Base-by-base conservation (phyloP, 1,140 invertebrate species). In the Brachionus rubens region DNA sequence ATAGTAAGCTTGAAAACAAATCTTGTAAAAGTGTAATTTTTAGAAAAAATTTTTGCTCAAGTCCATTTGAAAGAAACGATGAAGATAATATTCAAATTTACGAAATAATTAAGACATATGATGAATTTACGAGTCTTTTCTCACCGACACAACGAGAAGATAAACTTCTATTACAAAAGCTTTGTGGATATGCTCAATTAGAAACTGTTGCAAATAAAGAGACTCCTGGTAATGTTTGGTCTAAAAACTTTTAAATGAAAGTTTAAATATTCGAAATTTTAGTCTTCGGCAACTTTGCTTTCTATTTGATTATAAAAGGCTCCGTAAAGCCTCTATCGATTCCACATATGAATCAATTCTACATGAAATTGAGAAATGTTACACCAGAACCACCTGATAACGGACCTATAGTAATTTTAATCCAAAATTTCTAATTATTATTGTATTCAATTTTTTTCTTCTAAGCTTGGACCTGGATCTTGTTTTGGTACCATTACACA, bases 261-360 rank as follows among this genome's bases (percentile, higher is more conserved):
- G 9, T 41, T 50, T 41, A 2, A 7, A 6, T 21, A 21, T n/a
- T 16, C 6, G 21, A 36, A n/a, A 21, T 16, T 47, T 70, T 50
- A 83, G 82, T 83, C 24, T 83, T 81, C 81, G 83, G 83, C 10
- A 83, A 81, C 59, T 80, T 79, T 28, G 82, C 82, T 5, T 75
- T 84, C 33, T 80, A 83, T 77, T 78, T 84, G 80, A 78, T 84
- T 12, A 70, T 84, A 56, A 80, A 81, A 70, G 83, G 83, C 21
- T 80, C 79, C 56, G 83, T 83, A 9, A 33, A 40, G 26, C 79
- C 82, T 21, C 36, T 80, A 26, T 62, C 41, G 0, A 40, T 33
- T 12, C 47, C 56, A 5, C 33, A 76, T 47, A 41, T 76, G 33
- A 54, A 72, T 26, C 30, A 54, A 19, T 50, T 40, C 50, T 36